A percentile compares a stretch with the other conserved stretches of the same genome.
phyloP scores from a whole-genome alignment of 2,888 invertebrate genomes.

The Muschampia plurimacula region DNA sequence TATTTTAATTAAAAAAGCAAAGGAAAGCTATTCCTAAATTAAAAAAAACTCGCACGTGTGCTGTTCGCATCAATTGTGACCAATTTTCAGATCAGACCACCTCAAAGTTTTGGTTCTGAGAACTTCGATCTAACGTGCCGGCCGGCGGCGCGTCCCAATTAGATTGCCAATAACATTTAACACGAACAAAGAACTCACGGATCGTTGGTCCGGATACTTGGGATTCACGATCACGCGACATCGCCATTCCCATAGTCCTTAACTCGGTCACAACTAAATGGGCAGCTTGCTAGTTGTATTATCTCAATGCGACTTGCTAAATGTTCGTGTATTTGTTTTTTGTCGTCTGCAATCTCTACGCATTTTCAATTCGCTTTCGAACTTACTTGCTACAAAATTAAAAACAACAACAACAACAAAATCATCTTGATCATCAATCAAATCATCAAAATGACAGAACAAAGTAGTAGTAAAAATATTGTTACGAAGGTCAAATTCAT shows the following conservation, averaged over 20 bases:
- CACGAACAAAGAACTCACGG: constrained; percentile 44
- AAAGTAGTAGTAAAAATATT: too few relatives aligned
- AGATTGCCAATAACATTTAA: constrained; percentile 52
- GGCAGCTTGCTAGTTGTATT: background rate
- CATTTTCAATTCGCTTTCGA: too few relatives aligned
- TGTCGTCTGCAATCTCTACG: background rate
- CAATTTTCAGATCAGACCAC: background rate
- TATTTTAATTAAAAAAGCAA: too few relatives aligned
- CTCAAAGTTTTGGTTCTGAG: background rate
- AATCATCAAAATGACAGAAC: too few relatives aligned
- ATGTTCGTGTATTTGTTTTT: background rate
- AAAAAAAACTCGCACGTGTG: background rate
- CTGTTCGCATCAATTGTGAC: background rate
- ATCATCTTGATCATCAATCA: too few relatives aligned
- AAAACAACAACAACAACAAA: too few relatives aligned
- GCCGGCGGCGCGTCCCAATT: constrained; percentile 57
- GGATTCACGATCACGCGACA: background rate
- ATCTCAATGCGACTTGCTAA: background rate
- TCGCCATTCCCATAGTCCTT: background rate
- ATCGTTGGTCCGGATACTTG: background rate
- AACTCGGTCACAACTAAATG: background rate
- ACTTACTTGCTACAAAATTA: too few relatives aligned
- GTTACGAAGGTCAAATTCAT: too few relatives aligned
- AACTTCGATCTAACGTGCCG: constrained; percentile 41
- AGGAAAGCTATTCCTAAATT: background rate